Evolutionary conservation across 2,888 invertebrate species (phyloP).

Genomic region (Euproctis similis): DNA sequence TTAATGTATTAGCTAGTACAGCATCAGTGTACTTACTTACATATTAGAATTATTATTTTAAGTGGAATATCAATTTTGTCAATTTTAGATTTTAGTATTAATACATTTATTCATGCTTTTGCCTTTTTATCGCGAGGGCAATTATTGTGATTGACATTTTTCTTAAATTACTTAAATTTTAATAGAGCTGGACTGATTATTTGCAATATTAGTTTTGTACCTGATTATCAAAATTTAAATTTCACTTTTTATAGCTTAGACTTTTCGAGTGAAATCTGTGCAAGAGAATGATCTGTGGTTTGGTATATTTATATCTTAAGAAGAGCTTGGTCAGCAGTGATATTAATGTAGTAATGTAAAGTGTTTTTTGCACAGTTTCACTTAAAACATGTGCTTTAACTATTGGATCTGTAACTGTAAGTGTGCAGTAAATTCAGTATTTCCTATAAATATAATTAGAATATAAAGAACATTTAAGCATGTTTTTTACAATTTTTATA

Average conservation of each 20-base stretch:
- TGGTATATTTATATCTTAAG: constrained; percentile 36
- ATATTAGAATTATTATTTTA: constrained; percentile 50
- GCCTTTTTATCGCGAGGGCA: constrained; percentile 31
- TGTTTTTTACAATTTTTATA: constrained; percentile 66
- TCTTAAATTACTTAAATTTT: constrained; percentile 16
- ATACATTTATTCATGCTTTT: constrained; percentile 49
- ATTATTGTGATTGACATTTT: constrained; percentile 19
- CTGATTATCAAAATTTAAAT: constrained; percentile 24
- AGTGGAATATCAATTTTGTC: constrained; percentile 74
- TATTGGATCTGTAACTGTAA: constrained; percentile 45
- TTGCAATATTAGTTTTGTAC: constrained; percentile 28
- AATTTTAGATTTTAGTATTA: constrained; percentile 71
- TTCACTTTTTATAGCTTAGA: constrained; percentile 29
- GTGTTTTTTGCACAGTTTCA: constrained; percentile 62
- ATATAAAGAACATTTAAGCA: constrained; percentile 52
- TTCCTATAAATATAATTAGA: constrained; percentile 63
- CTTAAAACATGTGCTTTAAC: constrained; percentile 51
- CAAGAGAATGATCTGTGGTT: constrained; percentile 50
- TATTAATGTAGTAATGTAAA: constrained; percentile 51
- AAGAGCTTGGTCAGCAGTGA: constrained; percentile 62
- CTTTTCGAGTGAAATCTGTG: constrained; percentile 60
- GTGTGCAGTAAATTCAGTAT: constrained; percentile 61
- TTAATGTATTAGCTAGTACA: constrained; percentile 28
- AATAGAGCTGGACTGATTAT: constrained; percentile 16
- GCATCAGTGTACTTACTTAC: constrained; percentile 36